A percentile compares a stretch with the other conserved stretches of the same genome.
Conservation (phyloP, 2,113 vertebrate species). For the Rhegmatorhina hoffmannsi region DNA sequence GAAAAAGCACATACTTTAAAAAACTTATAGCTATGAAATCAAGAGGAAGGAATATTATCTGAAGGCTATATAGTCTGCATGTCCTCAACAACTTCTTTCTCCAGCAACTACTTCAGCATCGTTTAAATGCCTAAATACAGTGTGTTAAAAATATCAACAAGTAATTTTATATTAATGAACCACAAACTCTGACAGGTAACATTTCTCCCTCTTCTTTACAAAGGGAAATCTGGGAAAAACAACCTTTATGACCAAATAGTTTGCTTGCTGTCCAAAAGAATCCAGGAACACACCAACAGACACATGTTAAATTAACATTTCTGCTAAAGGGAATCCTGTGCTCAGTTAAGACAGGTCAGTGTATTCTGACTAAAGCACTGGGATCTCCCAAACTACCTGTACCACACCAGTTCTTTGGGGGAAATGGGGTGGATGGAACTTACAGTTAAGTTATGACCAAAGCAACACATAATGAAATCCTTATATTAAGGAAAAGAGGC, state of each 20-base stretch:
- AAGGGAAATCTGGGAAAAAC: not conserved
- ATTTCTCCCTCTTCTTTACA: not conserved
- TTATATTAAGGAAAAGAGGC: not conserved
- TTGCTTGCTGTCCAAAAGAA: not conserved
- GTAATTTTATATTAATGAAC: not conserved
- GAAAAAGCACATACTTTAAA: not conserved
- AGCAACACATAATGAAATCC: not conserved
- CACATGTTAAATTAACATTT: not conserved
- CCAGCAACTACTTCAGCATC: not conserved
- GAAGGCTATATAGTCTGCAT: not conserved
- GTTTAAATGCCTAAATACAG: not conserved
- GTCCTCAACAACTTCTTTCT: not conserved
- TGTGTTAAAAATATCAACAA: not conserved
- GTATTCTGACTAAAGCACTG: not conserved
- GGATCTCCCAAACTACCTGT: not conserved
- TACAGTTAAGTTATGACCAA: not conserved
- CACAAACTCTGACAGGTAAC: not conserved
- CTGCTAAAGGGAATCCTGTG: accelerated
- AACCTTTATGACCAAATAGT: not conserved
- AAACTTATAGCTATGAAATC: not conserved
- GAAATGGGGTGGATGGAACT: accelerated
- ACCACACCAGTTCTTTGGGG: accelerated
- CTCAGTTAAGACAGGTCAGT: not conserved
- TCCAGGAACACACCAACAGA: not conserved
- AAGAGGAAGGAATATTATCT: not conserved